Percentiles rank a stretch among this genome's conserved stretches.
phyloP scores from a whole-genome alignment of 2,888 invertebrate species.

The Caenorhabditis zanzibari region DNA sequence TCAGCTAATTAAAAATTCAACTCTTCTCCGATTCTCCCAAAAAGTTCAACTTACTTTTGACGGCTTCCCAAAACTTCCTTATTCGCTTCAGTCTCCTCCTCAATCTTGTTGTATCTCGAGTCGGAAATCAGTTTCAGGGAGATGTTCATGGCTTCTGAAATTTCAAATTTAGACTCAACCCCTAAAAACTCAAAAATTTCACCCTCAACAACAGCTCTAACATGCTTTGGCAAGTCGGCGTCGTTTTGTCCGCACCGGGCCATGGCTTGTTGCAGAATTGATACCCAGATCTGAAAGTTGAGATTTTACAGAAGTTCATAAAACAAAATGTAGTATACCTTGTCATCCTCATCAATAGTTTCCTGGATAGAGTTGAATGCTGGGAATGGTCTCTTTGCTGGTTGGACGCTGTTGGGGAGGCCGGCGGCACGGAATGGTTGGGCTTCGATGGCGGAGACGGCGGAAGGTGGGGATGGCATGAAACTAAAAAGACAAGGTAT shows the following conservation, averaged over 20 bases:
- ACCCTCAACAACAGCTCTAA: slow-evolving; percentile 81
- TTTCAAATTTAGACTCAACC: not conserved
- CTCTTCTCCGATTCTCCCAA: not conserved
- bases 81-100: slow-evolving; percentile 77
- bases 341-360: slow-evolving; percentile 68
- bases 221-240: slow-evolving; percentile 73
- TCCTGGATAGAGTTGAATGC: slow-evolving; percentile 53
- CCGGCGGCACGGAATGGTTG: slow-evolving; percentile 73
- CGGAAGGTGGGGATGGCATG: slow-evolving; percentile 37
- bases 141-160: slow-evolving; percentile 81
- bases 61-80: slow-evolving; percentile 72
- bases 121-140: slow-evolving; percentile 82
- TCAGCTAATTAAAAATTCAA: too few relatives aligned
- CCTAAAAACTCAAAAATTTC: not conserved
- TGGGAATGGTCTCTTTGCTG: slow-evolving; percentile 67
- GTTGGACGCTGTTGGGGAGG: slow-evolving; percentile 72
- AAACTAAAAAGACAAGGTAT: slow-evolving; percentile 41
- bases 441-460: slow-evolving; percentile 49
- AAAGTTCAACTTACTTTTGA: slow-evolving; percentile 56
- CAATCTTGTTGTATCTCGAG: slow-evolving; percentile 80
- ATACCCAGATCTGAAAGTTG: slow-evolving; percentile 74
- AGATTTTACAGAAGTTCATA: not conserved
- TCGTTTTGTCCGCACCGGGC: slow-evolving; percentile 78
- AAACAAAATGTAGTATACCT: slow-evolving; percentile 45
- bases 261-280: slow-evolving; percentile 78